Evolutionary conservation across 2,888 invertebrate genomes (phyloP), one percentile per base, ranked within the genome.

Genomic region (Toxonevra muliebris): DNA sequence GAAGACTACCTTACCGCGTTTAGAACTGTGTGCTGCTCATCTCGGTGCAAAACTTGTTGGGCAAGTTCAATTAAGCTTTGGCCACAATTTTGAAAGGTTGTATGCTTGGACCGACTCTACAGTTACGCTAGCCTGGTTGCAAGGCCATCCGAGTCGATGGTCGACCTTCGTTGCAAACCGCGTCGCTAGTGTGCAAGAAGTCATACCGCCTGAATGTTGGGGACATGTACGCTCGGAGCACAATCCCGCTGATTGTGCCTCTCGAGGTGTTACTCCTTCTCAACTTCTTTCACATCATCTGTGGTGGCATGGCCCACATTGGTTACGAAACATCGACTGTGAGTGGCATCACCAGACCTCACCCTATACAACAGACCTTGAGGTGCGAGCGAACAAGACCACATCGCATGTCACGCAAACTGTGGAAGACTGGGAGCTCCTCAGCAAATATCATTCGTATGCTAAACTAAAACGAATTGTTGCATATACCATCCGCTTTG

Each of bases 21-120:
- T 67, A 1, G 62, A 67, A 17, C 48, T 67, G 41, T 66, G 57
- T 20, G 62, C 58, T 19, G 67, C 67, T 12, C 62, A 62, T 2
- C 43, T 62, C 8, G 67, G 5, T 2, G 61, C 67, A 13, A 62
- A 62, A 58, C 52, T 67, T 15, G 52, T 60, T 9, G n/a, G 50
- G 15, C 17, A 30, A 15, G 52, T 66, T 1, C 13, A 12, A 17
- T 1, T n/a, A 10, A 61, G 60, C 17, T 61, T 60, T 19, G 9
- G 12, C 13, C 12, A 41, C 15, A 42, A 11, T 1, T 3, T 0
- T 1, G 57, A 57, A n/a, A 57, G 13, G 10, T 17, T 57, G 41
- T 57, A n/a, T n/a, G n/a, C n/a, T n/a, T n/a, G n/a, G n/a, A n/a
- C n/a, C n/a, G n/a, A n/a, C n/a, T n/a, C n/a, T n/a, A n/a, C n/a